Evolutionary conservation across 2,888 invertebrate species (phyloP), one percentile per base, ranked within the genome.

Genomic region (Petrophora chlorosata): DNA sequence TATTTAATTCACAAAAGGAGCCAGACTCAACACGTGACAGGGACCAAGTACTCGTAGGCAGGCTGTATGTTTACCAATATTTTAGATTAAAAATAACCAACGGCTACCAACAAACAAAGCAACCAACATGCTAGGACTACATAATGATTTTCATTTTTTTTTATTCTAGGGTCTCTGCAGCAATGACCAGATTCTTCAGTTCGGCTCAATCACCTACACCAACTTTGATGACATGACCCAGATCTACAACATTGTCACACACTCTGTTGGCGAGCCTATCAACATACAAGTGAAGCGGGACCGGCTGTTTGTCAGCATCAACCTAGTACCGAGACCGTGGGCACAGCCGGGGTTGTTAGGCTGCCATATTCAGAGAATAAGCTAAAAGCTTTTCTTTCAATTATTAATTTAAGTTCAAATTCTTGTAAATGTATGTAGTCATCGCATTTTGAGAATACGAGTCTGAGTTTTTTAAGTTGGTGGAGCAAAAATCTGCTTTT

Each of bases 271-370:
- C 0, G 91, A 91, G 53, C 73, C 82, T 13, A 67, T 94, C n/a
- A 79, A 78, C 35, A 78, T 94, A 1, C 87, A 85, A 65, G 78
- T 95, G 14, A 63, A 65, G 44, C 62, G 92, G 76, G 91, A 82
- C 0, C 54, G 63, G 0, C 78, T 90, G 28, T 73, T 91, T 4
- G 59, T 93, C 5, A 90, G 91, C 41, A 65, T 95, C 28, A 87
- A 91, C 3, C 82, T 97, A 36, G 92, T 92, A 7, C 97, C 97
- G 0, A 92, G 92, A 57, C 91, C 92, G 5, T 97, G 97, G 97
- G 86, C 87, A 53, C 97, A 97, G 36, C 93, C 93, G 46, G 96
- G 96, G 0, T 79, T 97, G 42, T 90, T 97, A 19, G 97, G 88
- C 2, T 87, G 87, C 45, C 82, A 83, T 50, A 83, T 88, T 19